Evolutionary conservation across 2,888 invertebrate genomes (phyloP), one percentile per base, ranked within the genome.

Genomic region (Phortica magna): DNA sequence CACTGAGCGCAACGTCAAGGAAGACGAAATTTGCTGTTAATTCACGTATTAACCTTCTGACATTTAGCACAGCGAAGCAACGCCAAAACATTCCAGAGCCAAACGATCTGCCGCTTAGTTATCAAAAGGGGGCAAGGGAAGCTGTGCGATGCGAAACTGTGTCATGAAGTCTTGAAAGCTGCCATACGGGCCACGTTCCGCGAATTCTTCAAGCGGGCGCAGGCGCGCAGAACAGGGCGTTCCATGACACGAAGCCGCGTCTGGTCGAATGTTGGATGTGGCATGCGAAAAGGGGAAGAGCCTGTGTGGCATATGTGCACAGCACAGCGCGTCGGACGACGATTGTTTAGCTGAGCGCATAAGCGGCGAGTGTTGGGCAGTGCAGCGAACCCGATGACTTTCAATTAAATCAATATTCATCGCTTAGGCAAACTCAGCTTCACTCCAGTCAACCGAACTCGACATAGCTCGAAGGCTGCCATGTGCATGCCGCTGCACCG

Each of bases 381-480:
- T 61, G 61, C 22, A 22, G 17, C 31, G 19, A 61, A 22, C 57
- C 39, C 83, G 83, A 88, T 86, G 89, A 84, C 85, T 89, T 89
- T 89, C 89, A 89, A 89, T 89, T 89, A 89, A 89, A 89, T 89
- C 89, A 89, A 89, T 89, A 89, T 89, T 89, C 89, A 89, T 89
- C 88, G 85, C 85, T 84, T 87, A 83, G 82, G 79, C 80, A 82
- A 87, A 86, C 87, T 84, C 22, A 57, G 17, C 22, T 68, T 43
- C 7, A 48, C 42, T 68, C 19, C n/a, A 61, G 19, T 17, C 22
- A n/a, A 43, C 17, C 22, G 17, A 9, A 43, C 61, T 41, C 39
- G 70, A 43, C 59, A 41, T 74, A 57, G 76, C 19, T 76, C 43
- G 71, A 78, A 72, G 85, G 85, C 85, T 86, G 82, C 83, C 83